These are phyloP conservation scores for Trachelus tabidus DNA, from an alignment of 2,888 invertebrate genomes.

Conservation along the genomic window DNA sequence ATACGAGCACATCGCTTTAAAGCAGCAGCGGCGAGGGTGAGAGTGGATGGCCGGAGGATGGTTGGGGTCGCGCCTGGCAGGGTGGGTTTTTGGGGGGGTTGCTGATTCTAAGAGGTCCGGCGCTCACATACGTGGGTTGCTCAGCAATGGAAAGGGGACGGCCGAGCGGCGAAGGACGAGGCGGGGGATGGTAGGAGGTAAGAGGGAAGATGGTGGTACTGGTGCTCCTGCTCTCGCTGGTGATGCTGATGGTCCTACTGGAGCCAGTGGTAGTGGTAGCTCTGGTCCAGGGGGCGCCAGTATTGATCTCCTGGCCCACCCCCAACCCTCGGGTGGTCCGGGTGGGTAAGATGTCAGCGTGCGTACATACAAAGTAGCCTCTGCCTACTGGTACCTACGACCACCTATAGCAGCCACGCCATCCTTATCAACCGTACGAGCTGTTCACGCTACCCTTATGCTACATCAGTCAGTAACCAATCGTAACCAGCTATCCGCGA, in stretches of 20 bases:
- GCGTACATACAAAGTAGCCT: slow-evolving; percentile 66
- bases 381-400: slow-evolving; percentile 22
- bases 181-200: slow-evolving; percentile 11
- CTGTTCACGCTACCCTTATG: not conserved
- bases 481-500: not conserved
- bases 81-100: slow-evolving; percentile 48
- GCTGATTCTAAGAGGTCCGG: slow-evolving; percentile 65
- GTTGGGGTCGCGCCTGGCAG: slow-evolving; percentile 39
- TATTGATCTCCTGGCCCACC: slow-evolving; percentile 63
- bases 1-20: slow-evolving; percentile 61
- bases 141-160: slow-evolving; percentile 22
- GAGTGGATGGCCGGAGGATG: slow-evolving; percentile 51
- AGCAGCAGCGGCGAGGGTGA: slow-evolving; percentile 43
- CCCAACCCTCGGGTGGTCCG: slow-evolving; percentile 36
- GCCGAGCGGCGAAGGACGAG: slow-evolving; percentile 12
- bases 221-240: not conserved
- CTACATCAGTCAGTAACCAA: not conserved
- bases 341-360: slow-evolving; percentile 64
- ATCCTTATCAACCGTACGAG: not conserved
- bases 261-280: slow-evolving; percentile 38
- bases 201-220: slow-evolving; percentile 1
- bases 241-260: slow-evolving; percentile 7
- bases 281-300: slow-evolving; percentile 63
- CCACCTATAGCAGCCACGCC: slow-evolving; percentile 1
- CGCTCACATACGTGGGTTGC: slow-evolving; percentile 54